A percentile compares a stretch with the other conserved stretches of the same genome.
These are phyloP conservation scores for Phrynocephalus versicolor DNA, from an alignment of 2,113 vertebrate genomes.

Conservation along the genomic window DNA sequence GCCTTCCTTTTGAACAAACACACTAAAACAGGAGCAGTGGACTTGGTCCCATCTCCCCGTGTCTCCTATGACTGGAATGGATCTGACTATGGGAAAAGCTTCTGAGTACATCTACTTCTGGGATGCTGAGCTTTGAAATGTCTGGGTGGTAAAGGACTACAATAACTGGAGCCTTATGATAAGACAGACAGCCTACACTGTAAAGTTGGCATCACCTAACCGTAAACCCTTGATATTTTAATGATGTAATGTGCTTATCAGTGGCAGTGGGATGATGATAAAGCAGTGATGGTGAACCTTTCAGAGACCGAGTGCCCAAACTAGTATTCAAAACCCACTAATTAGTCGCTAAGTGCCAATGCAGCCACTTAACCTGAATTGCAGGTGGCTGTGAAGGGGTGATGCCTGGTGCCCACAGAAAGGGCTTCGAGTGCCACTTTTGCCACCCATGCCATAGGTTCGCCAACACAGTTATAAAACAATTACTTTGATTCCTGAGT, in stretches of 20 bases:
- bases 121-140: background rate
- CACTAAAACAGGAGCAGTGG: background rate
- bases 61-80: background rate
- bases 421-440: too few species aligned
- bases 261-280: too few species aligned
- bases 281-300: too few species aligned
- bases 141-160: background rate
- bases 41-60: fast-evolving
- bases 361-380: too few species aligned
- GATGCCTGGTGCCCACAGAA: too few species aligned
- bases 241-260: background rate
- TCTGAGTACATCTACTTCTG: background rate
- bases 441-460: too few species aligned
- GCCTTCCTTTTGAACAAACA: background rate
- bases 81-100: background rate
- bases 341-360: too few species aligned
- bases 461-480: too few species aligned
- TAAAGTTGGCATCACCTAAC: background rate
- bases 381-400: too few species aligned
- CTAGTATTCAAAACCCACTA: too few species aligned
- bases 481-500: too few species aligned
- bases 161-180: background rate
- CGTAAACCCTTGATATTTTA: background rate
- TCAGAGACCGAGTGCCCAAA: too few species aligned
- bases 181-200: background rate